Evolutionary conservation across 2,888 invertebrate species (phyloP).

Genomic region (Caenorhabditis sp.): DNA sequence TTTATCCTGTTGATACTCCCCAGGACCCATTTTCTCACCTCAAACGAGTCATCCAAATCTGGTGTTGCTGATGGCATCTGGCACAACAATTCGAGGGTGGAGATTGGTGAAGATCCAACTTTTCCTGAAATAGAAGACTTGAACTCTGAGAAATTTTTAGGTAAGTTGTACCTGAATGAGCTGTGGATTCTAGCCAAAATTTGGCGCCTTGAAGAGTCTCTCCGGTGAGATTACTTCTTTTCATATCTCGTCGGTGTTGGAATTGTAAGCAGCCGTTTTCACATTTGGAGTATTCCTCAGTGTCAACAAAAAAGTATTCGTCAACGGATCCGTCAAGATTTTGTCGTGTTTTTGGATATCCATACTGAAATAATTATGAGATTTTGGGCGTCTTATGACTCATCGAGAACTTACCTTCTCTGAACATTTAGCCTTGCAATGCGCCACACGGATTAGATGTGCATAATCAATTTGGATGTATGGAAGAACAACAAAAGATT

Average conservation of each 20-base stretch:
- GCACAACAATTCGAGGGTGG: constrained; percentile 74
- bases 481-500: constrained; percentile 78
- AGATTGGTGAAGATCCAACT: constrained; percentile 72
- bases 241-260: constrained; percentile 62
- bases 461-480: constrained; percentile 82
- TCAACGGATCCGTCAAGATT: constrained; percentile 67
- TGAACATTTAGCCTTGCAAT: constrained; percentile 81
- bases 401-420: constrained; percentile 80
- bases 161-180: constrained; percentile 60
- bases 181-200: constrained; percentile 73
- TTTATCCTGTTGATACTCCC: constrained; percentile 22
- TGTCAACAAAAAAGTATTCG: constrained; percentile 66
- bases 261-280: constrained; percentile 75
- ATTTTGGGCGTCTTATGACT: too few species aligned
- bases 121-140: constrained; percentile 56
- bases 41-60: constrained; percentile 72
- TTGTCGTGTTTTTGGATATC: constrained; percentile 58
- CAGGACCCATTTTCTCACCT: constrained; percentile 59
- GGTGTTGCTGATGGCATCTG: constrained; percentile 73
- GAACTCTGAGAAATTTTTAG: not conserved
- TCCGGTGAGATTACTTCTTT: constrained; percentile 66
- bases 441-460: constrained; percentile 79
- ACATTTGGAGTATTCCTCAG: constrained; percentile 69
- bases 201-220: constrained; percentile 70
- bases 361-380: constrained; percentile 70